Evolutionary conservation across 2,113 vertebrate species (phyloP).

Genomic region (Argyrosomus japonicus): DNA sequence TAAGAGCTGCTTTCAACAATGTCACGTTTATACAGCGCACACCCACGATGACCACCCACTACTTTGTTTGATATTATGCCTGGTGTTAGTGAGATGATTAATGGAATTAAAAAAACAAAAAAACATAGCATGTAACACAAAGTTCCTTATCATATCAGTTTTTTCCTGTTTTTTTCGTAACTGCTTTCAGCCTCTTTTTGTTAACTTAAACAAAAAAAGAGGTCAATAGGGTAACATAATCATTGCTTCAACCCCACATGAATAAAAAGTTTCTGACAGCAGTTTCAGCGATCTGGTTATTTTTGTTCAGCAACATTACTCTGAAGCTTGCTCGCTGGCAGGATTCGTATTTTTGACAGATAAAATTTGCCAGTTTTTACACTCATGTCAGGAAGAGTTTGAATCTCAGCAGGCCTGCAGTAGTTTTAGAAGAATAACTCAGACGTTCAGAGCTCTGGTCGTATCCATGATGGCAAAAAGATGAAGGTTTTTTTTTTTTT

Average conservation of each 20-base stretch:
- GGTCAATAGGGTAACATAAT: neutral
- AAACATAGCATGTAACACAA: neutral
- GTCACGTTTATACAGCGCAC: neutral
- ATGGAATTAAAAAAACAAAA: neutral
- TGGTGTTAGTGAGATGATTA: neutral
- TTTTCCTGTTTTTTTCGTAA: neutral
- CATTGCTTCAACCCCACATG: neutral
- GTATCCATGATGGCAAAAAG: slow-evolving; percentile 5
- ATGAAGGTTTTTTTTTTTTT: slow-evolving; percentile 36
- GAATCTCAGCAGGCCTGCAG: slow-evolving; percentile 11
- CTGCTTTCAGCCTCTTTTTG: neutral
- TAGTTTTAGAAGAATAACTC: slow-evolving; percentile 14
- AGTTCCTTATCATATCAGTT: neutral
- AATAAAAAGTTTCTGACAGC: slow-evolving; percentile 1
- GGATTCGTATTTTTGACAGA: slow-evolving; percentile 25
- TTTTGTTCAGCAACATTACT: slow-evolving; percentile 27
- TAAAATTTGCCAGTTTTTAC: slow-evolving; percentile 18
- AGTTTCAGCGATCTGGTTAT: neutral
- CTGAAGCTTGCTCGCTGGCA: slow-evolving; percentile 6
- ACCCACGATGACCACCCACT: slow-evolving; percentile 29
- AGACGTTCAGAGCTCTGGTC: neutral
- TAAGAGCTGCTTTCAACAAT: slow-evolving; percentile 12
- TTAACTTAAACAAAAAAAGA: slow-evolving; percentile 21
- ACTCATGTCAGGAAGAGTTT: slow-evolving; percentile 19
- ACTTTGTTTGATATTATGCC: neutral